A percentile compares a stretch with the other conserved stretches of the same genome.
Evolutionary conservation across 30 jellyfish, hydroid and myxozoan species (phyloP).

Genomic region (Morbakka virulenta): DNA sequence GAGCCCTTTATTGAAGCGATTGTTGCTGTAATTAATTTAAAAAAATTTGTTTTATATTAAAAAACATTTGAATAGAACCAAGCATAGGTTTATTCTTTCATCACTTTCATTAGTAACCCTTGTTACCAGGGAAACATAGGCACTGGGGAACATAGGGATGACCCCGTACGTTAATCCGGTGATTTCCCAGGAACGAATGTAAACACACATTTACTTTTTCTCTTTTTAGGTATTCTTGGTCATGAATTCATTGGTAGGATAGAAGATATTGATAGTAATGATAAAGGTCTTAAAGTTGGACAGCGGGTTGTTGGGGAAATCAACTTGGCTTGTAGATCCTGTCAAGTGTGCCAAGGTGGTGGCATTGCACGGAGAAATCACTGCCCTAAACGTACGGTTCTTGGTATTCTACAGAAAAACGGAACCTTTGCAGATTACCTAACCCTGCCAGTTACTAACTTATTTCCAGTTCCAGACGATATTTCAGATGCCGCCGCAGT

Average conservation of each 20-base stretch:
- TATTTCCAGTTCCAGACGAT: slow-evolving; percentile 19
- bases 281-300: background rate
- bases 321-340: slow-evolving; percentile 1
- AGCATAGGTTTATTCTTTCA: no score
- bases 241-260: slow-evolving; percentile 26
- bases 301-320: slow-evolving; percentile 43
- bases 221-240: slow-evolving; percentile 13
- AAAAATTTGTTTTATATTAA: no score
- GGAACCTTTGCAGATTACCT: slow-evolving; percentile 34
- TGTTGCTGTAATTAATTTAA: no score
- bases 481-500: slow-evolving; percentile 4
- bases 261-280: slow-evolving; percentile 5
- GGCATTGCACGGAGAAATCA: background rate
- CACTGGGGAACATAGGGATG: no score
- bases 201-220: no score
- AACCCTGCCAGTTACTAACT: slow-evolving; percentile 1
- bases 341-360: slow-evolving; percentile 3
- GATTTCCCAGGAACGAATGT: no score
- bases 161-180: no score
- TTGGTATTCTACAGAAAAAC: background rate
- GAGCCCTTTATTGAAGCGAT: no score
- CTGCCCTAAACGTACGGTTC: slow-evolving; percentile 14
- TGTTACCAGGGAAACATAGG: no score
- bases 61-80: no score
- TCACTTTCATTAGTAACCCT: no score